A percentile compares a stretch with the other conserved stretches of the same genome.
Conservation (phyloP, 2,888 invertebrate species). For the Aphrophora alni region DNA sequence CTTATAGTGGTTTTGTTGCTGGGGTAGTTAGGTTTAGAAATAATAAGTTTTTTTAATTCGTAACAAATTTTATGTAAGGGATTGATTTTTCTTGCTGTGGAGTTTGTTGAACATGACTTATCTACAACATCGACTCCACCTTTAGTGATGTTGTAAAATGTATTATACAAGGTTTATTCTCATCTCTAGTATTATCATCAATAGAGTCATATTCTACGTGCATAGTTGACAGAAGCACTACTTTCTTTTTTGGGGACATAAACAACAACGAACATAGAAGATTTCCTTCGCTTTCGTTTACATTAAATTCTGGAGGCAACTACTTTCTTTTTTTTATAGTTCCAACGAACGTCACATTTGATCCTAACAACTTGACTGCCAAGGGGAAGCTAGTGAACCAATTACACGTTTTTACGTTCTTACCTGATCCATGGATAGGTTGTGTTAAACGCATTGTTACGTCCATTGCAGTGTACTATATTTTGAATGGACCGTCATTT, state of each 20-base stretch:
- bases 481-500: not conserved
- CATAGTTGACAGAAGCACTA: not conserved
- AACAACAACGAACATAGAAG: constrained; percentile 14
- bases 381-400: not conserved
- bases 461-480: not conserved
- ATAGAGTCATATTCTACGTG: not conserved
- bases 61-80: too few species aligned
- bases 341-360: not conserved
- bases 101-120: not conserved
- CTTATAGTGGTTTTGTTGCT: too few species aligned
- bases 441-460: not conserved
- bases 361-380: not conserved
- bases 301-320: not conserved
- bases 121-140: not conserved
- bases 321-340: not conserved
- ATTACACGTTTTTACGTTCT: not conserved
- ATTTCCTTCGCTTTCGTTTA: not conserved
- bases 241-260: not conserved
- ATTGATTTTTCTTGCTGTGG: not conserved
- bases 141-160: not conserved
- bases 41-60: too few species aligned
- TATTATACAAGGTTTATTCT: not conserved
- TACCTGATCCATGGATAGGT: not conserved
- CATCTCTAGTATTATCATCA: not conserved
- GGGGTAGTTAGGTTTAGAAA: too few species aligned